phyloP scores from a whole-genome alignment of 64 coral and sea anemone genomes.

The Cladopsammia gracilis region DNA sequence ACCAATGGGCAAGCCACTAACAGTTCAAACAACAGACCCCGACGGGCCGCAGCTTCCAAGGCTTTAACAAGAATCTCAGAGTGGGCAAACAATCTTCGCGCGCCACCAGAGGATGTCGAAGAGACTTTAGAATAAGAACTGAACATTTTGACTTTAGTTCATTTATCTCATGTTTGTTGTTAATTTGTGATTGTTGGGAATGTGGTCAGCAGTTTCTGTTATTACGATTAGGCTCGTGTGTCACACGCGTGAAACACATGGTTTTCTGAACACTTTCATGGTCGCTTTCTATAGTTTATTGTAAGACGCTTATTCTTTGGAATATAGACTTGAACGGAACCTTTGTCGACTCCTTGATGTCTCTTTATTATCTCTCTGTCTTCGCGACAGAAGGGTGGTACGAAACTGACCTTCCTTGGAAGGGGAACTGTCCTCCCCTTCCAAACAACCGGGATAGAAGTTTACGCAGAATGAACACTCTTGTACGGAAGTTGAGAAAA shows the following conservation, averaged over 20 bases:
- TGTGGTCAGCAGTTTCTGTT: slow-evolving; percentile 24
- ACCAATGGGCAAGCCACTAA: slow-evolving; percentile 7
- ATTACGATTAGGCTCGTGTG: background rate
- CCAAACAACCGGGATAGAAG: slow-evolving; percentile 9
- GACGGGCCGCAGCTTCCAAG: slow-evolving; percentile 6
- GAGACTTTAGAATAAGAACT: slow-evolving; percentile 24
- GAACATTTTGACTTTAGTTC: background rate
- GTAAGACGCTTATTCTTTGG: background rate
- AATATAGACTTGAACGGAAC: background rate
- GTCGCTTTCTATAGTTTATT: background rate
- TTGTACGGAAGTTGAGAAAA: slow-evolving; percentile 18
- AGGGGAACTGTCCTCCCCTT: too few species aligned
- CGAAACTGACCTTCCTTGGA: too few species aligned
- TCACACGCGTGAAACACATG: background rate
- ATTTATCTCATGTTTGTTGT: slow-evolving; percentile 3
- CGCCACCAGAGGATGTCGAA: slow-evolving; percentile 59
- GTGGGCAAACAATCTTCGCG: slow-evolving; percentile 24
- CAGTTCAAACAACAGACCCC: background rate
- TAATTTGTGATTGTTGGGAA: background rate
- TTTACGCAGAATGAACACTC: background rate
- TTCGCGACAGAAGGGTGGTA: too few species aligned
- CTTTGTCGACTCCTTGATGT: background rate
- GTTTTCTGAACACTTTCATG: background rate
- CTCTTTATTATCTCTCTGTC: background rate
- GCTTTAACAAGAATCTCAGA: slow-evolving; percentile 10